These are phyloP conservation scores for Eristalinus aeneus DNA, from an alignment of 2,888 invertebrate genomes.

Conservation along the genomic window DNA sequence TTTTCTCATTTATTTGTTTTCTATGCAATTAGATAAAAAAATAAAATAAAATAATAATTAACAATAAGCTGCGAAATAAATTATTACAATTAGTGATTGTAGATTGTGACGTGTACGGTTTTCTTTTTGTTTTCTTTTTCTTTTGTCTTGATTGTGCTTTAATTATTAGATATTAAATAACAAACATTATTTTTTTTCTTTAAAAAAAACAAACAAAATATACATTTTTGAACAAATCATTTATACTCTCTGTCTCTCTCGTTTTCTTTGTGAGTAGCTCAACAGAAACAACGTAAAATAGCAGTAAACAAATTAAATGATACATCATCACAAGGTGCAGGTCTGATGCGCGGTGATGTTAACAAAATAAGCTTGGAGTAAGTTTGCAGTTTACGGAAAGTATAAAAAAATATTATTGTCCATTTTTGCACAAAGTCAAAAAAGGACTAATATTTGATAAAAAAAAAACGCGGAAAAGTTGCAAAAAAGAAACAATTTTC, in stretches of 20 bases:
- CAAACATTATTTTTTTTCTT: slow-evolving; percentile 48
- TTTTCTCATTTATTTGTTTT: slow-evolving; percentile 64
- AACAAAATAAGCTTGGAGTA: slow-evolving; percentile 8
- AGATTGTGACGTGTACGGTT: slow-evolving; percentile 67
- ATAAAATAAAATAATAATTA: slow-evolving; percentile 69
- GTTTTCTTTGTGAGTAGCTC: neutral
- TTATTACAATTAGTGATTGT: slow-evolving; percentile 71
- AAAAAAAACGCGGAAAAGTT: slow-evolving; percentile 20
- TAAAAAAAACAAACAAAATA: slow-evolving; percentile 17
- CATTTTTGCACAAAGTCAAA: slow-evolving; percentile 80
- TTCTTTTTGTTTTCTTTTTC: slow-evolving; percentile 31
- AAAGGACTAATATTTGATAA: slow-evolving; percentile 78
- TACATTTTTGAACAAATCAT: slow-evolving; percentile 42
- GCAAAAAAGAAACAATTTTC: slow-evolving; percentile 18
- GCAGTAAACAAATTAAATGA: neutral
- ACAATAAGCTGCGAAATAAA: slow-evolving; percentile 71
- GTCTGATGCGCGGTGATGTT: neutral
- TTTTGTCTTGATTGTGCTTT: slow-evolving; percentile 69
- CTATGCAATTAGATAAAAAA: slow-evolving; percentile 70
- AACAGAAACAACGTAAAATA: neutral
- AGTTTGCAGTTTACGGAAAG: neutral
- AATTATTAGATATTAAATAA: slow-evolving; percentile 70
- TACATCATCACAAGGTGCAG: neutral
- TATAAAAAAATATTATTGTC: slow-evolving; percentile 63
- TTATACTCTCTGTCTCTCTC: slow-evolving; percentile 10